These are phyloP conservation scores for Nomada lathburiana DNA, from an alignment of 2,888 invertebrate genomes.

Conservation along the genomic window DNA sequence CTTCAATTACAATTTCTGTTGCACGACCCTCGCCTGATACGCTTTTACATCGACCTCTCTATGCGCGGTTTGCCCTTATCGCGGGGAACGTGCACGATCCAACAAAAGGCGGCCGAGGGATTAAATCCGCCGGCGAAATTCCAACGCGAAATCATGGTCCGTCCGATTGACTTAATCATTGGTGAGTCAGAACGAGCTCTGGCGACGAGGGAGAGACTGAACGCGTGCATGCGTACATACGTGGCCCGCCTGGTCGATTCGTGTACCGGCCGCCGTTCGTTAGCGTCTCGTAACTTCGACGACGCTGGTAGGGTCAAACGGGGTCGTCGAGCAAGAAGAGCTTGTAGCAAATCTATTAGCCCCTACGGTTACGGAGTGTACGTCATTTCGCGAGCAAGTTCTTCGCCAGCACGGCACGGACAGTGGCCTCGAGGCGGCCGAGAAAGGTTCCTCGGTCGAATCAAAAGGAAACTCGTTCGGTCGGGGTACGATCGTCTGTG, in stretches of 20 bases:
- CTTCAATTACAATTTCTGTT: conserved; percentile 36
- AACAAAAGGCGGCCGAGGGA: not conserved
- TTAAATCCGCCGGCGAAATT: conserved; percentile 45
- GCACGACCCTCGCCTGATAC: conserved; percentile 12
- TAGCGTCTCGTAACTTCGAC: conserved; percentile 57
- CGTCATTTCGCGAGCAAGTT: conserved; percentile 37
- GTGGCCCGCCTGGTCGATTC: conserved; percentile 59
- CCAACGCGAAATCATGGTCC: conserved; percentile 31
- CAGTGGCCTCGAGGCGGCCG: conserved; percentile 32
- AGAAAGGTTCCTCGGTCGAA: conserved; percentile 17
- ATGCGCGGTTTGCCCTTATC: no score
- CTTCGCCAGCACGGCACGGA: not conserved
- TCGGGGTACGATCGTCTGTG: conserved; percentile 16
- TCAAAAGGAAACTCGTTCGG: conserved; percentile 48
- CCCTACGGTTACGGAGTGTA: conserved; percentile 56
- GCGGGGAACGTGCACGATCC: not conserved
- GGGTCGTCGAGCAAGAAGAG: conserved; percentile 67
- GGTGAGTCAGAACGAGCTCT: conserved; percentile 54
- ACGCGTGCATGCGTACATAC: conserved; percentile 9
- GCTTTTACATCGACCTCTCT: not conserved
- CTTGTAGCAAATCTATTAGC: conserved; percentile 72
- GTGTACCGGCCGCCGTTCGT: conserved; percentile 50
- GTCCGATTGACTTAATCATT: conserved; percentile 54
- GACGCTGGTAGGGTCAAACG: conserved; percentile 64
- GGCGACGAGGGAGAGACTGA: conserved; percentile 47